Percentiles rank a stretch among this genome's conserved stretches.
phyloP scores from a whole-genome alignment of 2,113 vertebrate genomes.

The Ahaetulla prasina region DNA sequence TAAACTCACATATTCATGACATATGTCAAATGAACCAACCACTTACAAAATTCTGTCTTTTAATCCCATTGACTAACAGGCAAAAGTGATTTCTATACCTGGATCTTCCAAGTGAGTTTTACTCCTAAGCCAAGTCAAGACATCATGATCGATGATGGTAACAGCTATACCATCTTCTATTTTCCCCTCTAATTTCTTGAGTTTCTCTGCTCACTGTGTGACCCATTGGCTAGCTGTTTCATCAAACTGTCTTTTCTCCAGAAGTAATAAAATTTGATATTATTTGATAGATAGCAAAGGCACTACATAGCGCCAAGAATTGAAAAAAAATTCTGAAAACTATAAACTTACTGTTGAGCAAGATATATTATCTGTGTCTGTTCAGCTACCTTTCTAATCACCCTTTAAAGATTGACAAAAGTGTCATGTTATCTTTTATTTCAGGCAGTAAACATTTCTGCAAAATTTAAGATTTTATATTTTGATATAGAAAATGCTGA shows the following conservation, averaged over 20 bases:
- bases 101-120: not conserved
- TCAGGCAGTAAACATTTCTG: not conserved
- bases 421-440: not conserved
- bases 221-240: not conserved
- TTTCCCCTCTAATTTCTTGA: not conserved
- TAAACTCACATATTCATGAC: not conserved
- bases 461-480: not conserved
- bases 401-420: not conserved
- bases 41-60: not conserved
- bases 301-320: not conserved
- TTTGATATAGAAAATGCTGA: not conserved
- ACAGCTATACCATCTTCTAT: not conserved
- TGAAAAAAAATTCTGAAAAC: not conserved
- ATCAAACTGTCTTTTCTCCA: not conserved
- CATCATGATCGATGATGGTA: not conserved
- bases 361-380: not conserved
- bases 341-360: not conserved
- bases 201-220: not conserved
- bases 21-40: not conserved
- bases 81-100: not conserved
- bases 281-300: not conserved
- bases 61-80: not conserved
- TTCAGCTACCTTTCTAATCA: not conserved
- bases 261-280: not conserved
- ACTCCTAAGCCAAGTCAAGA: not conserved